Evolutionary conservation across 2,888 invertebrate species (phyloP).

Genomic region (Falcaria lacertinaria): DNA sequence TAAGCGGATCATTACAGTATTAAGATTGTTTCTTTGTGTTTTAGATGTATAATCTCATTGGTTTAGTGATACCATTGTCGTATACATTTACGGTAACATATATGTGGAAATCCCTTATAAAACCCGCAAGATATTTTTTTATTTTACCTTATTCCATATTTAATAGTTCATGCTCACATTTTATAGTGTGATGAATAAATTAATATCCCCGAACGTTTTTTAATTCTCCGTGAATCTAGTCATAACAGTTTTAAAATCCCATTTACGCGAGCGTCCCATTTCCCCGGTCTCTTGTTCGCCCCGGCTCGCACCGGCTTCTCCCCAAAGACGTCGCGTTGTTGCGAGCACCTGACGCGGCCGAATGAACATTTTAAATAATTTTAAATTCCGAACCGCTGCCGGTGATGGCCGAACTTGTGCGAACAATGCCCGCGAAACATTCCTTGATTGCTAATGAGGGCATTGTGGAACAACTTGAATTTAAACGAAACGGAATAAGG

Average conservation of each 20-base stretch:
- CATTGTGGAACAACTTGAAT: conserved; percentile 64
- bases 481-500: conserved; percentile 57
- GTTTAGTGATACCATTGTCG: too few relatives aligned
- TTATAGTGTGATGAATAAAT: too few relatives aligned
- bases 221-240: conserved; percentile 14
- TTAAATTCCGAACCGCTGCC: conserved; percentile 60
- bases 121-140: too few relatives aligned
- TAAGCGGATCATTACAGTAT: conserved; percentile 49
- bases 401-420: conserved; percentile 61
- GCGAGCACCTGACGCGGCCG: conserved; percentile 50
- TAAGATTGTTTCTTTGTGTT: conserved; percentile 28
- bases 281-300: conserved; percentile 13
- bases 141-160: too few relatives aligned
- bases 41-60: conserved; percentile 1
- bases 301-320: conserved; percentile 16
- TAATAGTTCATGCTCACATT: too few relatives aligned
- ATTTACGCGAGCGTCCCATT: conserved; percentile 27
- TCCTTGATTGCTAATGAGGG: conserved; percentile 73
- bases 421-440: conserved; percentile 67
- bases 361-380: conserved; percentile 61
- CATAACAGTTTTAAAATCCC: conserved; percentile 38
- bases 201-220: too few relatives aligned
- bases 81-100: too few relatives aligned
- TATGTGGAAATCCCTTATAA: too few relatives aligned
- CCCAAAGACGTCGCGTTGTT: conserved; percentile 25